phyloP scores from a whole-genome alignment of 2,888 invertebrate genomes.

The Euzophera pinguis region DNA sequence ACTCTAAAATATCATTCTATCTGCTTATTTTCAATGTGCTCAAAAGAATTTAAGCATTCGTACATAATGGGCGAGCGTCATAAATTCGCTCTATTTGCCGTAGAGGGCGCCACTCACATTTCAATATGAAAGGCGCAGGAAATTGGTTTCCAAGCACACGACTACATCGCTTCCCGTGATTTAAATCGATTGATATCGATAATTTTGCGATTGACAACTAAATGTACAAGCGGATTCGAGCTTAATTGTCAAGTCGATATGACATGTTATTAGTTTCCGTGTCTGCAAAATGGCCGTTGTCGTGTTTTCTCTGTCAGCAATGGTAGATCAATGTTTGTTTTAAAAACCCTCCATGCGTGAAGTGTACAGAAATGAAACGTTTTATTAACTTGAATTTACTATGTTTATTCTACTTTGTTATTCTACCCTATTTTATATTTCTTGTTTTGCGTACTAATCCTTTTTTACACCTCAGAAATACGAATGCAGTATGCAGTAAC shows the following conservation, averaged over 20 bases:
- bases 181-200: constrained; percentile 54
- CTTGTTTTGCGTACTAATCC: no score
- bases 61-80: constrained; percentile 22
- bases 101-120: constrained; percentile 65
- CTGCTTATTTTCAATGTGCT: neutral
- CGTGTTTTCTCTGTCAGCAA: constrained; percentile 2
- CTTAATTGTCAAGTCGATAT: constrained; percentile 20
- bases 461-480: no score
- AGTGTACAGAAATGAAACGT: neutral
- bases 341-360: constrained; percentile 3
- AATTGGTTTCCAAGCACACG: constrained; percentile 73
- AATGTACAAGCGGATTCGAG: constrained; percentile 30
- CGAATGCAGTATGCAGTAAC: no score
- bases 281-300: neutral
- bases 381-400: neutral
- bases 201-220: constrained; percentile 31
- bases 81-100: constrained; percentile 42
- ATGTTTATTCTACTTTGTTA: neutral
- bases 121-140: constrained; percentile 74
- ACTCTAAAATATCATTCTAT: no score
- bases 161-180: constrained; percentile 63
- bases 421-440: no score
- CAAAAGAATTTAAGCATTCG: neutral
- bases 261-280: neutral
- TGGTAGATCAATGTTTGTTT: constrained; percentile 7